These are phyloP conservation scores for Aphrophora alni DNA, from an alignment of 2,888 invertebrate genomes.

Conservation along the genomic window DNA sequence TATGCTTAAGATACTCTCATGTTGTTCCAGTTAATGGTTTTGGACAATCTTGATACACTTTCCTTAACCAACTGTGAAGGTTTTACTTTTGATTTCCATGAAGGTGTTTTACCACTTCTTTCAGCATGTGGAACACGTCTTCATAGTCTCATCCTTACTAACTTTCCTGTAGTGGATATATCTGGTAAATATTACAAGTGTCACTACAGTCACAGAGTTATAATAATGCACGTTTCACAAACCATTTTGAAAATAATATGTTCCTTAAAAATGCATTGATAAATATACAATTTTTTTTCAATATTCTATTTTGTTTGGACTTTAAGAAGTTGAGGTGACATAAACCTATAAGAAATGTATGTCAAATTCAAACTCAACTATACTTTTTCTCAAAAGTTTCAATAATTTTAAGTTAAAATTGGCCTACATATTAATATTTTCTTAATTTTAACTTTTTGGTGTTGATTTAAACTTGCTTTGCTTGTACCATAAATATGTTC, in stretches of 20 bases:
- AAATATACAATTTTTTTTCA: not conserved
- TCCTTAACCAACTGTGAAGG: conserved; percentile 53
- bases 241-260: not conserved
- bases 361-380: no score
- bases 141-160: conserved; percentile 54
- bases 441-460: no score
- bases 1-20: not conserved
- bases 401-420: no score
- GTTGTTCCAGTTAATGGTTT: conserved; percentile 45
- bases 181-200: conserved; percentile 50
- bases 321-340: no score
- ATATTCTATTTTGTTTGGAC: no score
- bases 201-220: not conserved
- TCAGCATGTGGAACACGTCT: conserved; percentile 53
- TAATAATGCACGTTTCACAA: no score
- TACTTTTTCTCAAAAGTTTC: no score
- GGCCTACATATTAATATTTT: no score
- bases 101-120: conserved; percentile 54
- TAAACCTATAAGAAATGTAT: no score
- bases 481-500: no score
- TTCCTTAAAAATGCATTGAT: not conserved
- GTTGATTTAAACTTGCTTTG: no score
- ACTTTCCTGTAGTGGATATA: conserved; percentile 53
- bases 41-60: conserved; percentile 49
- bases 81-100: conserved; percentile 54